phyloP scores from a whole-genome alignment of 1,140 invertebrate species.

The Planococcus citri region DNA sequence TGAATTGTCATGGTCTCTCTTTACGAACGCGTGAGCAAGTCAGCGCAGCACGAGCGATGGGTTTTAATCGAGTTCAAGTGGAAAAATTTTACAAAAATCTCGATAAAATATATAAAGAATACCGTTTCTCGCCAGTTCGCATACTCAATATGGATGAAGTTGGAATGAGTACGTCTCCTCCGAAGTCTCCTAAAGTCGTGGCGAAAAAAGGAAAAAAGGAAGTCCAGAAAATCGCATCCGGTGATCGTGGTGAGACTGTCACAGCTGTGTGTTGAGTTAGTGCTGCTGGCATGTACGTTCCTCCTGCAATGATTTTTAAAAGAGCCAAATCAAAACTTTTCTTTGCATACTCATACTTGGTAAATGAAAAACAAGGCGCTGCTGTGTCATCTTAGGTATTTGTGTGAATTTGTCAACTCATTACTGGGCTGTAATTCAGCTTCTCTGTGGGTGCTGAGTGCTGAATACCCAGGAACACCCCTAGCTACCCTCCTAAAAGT shows the following conservation, averaged over 20 bases:
- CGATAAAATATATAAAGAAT: conserved; percentile 22
- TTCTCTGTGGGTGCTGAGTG: too few species aligned
- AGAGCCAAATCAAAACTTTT: too few species aligned
- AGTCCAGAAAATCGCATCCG: conserved; percentile 27
- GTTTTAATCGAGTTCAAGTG: conserved; percentile 24
- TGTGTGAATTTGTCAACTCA: too few species aligned
- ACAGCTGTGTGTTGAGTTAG: conserved; percentile 30
- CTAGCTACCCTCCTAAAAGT: too few species aligned
- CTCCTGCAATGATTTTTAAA: too few species aligned
- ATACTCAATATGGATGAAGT: conserved; percentile 28
- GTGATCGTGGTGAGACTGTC: conserved; percentile 29
- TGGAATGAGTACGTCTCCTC: conserved; percentile 13
- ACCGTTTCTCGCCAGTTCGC: conserved; percentile 22
- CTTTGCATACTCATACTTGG: too few species aligned
- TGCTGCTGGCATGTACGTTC: conserved; percentile 32
- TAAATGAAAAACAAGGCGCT: too few species aligned
- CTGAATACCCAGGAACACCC: too few species aligned
- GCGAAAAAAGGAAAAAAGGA: conserved; percentile 30
- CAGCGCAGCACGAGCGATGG: conserved; percentile 26
- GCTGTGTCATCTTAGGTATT: too few species aligned
- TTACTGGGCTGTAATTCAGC: too few species aligned
- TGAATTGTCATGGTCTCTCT: conserved; percentile 18
- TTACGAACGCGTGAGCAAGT: conserved; percentile 22
- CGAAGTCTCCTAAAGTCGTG: conserved; percentile 15
- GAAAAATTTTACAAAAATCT: conserved; percentile 26